Base-by-base conservation (phyloP, 2,888 invertebrate genomes). In the Macropis europaea region DNA sequence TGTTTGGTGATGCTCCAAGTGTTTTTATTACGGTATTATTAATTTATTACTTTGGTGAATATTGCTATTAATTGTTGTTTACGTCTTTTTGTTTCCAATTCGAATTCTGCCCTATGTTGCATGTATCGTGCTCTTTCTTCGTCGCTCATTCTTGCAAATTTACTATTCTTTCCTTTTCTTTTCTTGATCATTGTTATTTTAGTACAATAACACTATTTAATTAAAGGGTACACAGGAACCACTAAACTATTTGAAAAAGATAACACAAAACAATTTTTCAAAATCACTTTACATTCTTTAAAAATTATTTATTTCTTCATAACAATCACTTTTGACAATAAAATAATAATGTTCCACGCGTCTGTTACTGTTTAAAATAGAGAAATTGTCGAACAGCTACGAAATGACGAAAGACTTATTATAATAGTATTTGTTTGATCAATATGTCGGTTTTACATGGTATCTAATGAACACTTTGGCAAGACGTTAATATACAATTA, bases 81-180 rank as follows among this genome's bases (percentile, higher is more conserved):
- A 74, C 96, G 92, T 11, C 95, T 91, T 36, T 94, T 92, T 0
- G 95, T 95, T 87, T 97, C 97, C 84, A 96, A 95, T 87, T 96
- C 96, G 30, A 95, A 90, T 77, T 96, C 96, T 0, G 96, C 95
- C 22, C 95, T 92, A 85, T 95, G 95, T 86, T 96, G 96, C 52
- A 96, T 90, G 89, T 96, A 97, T 60, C 96, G 91, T 0, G 94
- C 93, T 2, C 95, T 92, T 86, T 97, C 96, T 87, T 96, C 96
- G 74, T 96, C 96, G 0, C 94, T 95, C 96, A 97, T 96, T 82
- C 94, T 93, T 17, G 96, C 95, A 83, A 96, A 89, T 88, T 95
- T 95, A 86, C 94, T 93, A 36, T 93, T 93, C 89, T 95, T 94
- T 26, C 93, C 91, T 88, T 95, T 95, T 90, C 95, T 96, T 88